A percentile compares a stretch with the other conserved stretches of the same genome.
These are phyloP conservation scores for Leiothrix lutea DNA, from an alignment of 2,113 vertebrate species.

Conservation along the genomic window DNA sequence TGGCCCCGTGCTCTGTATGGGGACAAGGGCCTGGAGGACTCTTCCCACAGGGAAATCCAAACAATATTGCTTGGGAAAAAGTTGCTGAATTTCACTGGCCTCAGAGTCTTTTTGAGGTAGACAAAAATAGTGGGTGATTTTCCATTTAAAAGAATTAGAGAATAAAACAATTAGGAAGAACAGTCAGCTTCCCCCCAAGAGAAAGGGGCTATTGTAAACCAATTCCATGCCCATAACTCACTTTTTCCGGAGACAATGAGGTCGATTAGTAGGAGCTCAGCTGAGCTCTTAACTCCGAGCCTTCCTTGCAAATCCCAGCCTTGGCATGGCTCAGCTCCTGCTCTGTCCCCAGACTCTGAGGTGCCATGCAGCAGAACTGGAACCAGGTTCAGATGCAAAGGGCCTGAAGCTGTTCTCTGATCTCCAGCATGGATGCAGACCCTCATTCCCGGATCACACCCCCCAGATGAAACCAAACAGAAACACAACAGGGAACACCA, in stretches of 20 bases:
- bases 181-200: background rate
- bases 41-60: background rate
- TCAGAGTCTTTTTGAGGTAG: background rate
- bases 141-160: conserved; percentile 5
- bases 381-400: background rate
- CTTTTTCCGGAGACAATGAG: background rate
- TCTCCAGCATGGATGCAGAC: background rate
- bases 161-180: background rate
- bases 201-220: background rate
- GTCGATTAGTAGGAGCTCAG: background rate
- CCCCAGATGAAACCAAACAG: background rate
- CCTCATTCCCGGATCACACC: fast-evolving
- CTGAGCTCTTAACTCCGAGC: background rate
- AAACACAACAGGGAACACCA: background rate
- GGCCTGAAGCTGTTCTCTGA: background rate
- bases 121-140: background rate
- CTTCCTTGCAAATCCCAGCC: background rate
- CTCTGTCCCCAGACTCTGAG: background rate
- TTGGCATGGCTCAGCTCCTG: background rate
- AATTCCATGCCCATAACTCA: conserved; percentile 6
- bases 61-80: background rate
- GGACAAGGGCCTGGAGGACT: background rate
- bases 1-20: background rate
- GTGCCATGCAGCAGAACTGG: background rate
- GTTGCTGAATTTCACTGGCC: background rate